These are phyloP conservation scores for Carlito syrichta DNA, from an alignment of 2,113 vertebrate species.

Conservation along the genomic window DNA sequence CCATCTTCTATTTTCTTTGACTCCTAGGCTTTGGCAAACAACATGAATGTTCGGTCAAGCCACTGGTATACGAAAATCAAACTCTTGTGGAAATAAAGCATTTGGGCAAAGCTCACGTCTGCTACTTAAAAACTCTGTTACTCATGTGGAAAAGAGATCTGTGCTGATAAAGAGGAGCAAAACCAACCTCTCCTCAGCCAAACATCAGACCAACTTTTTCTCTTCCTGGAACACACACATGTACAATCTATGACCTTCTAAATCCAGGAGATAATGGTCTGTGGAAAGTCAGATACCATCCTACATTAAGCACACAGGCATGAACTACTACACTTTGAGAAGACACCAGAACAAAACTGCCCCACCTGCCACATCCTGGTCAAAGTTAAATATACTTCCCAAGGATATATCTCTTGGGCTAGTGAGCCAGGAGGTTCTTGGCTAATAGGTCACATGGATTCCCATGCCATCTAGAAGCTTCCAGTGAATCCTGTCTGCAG, in stretches of 20 bases:
- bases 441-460: neutral
- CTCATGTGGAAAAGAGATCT: neutral
- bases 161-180: neutral
- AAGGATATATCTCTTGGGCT: neutral
- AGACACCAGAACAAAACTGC: neutral
- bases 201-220: neutral
- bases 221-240: neutral
- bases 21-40: neutral
- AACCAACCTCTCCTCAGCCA: neutral
- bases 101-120: neutral
- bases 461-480: rapidly evolving
- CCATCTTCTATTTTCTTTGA: neutral
- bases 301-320: rapidly evolving
- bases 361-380: neutral
- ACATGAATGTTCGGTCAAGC: neutral
- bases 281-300: neutral
- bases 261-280: neutral
- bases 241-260: neutral
- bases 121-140: neutral
- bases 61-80: neutral
- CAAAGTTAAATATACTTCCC: neutral
- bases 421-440: neutral
- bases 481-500: no score
- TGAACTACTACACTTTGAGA: neutral
- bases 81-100: neutral